phyloP scores from a whole-genome alignment of 2,113 vertebrate genomes.

The Pandion haliaetus region DNA sequence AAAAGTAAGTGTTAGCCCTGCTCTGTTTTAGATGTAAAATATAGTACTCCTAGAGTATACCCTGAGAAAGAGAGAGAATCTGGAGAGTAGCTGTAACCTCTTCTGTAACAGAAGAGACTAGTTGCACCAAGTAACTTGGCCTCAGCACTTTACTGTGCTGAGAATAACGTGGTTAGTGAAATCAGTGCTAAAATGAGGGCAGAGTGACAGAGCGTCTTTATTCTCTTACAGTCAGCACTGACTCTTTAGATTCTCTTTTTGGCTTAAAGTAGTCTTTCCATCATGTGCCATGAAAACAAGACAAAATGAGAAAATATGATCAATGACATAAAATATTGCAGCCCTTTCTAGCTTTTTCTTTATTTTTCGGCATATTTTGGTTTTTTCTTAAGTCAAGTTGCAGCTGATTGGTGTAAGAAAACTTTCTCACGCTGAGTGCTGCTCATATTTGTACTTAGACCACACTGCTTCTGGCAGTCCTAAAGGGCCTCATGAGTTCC shows the following conservation, averaged over 20 bases:
- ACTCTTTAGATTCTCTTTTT: neutral
- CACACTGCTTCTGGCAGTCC: neutral
- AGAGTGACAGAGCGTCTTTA: neutral
- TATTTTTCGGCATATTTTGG: neutral
- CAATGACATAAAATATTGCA: neutral
- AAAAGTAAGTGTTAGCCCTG: neutral
- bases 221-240: neutral
- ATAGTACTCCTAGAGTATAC: neutral
- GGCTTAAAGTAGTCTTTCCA: neutral
- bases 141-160: neutral
- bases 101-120: neutral
- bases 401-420: neutral
- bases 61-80: neutral
- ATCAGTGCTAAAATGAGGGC: neutral
- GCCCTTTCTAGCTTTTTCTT: neutral
- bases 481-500: neutral
- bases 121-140: neutral
- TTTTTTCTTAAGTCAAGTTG: neutral
- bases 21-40: neutral
- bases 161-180: neutral
- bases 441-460: neutral
- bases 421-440: neutral
- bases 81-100: neutral
- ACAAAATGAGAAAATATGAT: neutral
- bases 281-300: neutral